Base-by-base conservation (phyloP, 2,888 invertebrate species). In the Drosophila basisetae region DNA sequence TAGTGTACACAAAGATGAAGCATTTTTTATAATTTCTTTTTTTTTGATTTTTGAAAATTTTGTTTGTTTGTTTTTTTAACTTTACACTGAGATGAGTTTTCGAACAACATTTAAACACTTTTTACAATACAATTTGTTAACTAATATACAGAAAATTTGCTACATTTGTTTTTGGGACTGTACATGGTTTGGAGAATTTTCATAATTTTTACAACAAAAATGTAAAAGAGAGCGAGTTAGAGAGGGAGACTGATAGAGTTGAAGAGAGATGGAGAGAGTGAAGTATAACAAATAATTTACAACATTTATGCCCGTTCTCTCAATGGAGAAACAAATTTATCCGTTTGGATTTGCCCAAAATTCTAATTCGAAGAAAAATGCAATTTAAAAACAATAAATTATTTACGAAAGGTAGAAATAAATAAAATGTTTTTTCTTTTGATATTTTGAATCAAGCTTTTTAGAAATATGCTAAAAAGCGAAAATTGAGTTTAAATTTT, bases 11-110 rank as follows among this genome's bases (percentile, higher is more conserved):
- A 74, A 67, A 72, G 76, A 63, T 77, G 82, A 87, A 79, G 82
- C 74, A 69, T 64, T 35, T 30, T 75, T 43, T 62, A 28, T 68
- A 50, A n/a, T 62, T 58, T 53, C 33, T 47, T 62, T 22, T 63
- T 58, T 58, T 52, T 59, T 49, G 41, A 58, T 75, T 83, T 54
- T 68, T 66, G 64, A 68, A 41, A 73, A 58, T 77, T 85, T 85
- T 62, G 67, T 73, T 76, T 73, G 72, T 22, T n/a, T 75, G 11
- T 82, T 56, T 66, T 75, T 74, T 78, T 73, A 76, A 89, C 74
- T 89, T 89, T 85, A 91, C 91, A 91, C 91, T 91, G 91, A 91
- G 91, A 91, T 91, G 88, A 84, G 91, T 87, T 88, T 87, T 70
- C 65, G 82, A 91, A 91, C 82, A 89, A 90, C 80, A 86, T 76